Conservation (phyloP, 2,888 invertebrate species). For the Rhyacophila evoluta region DNA sequence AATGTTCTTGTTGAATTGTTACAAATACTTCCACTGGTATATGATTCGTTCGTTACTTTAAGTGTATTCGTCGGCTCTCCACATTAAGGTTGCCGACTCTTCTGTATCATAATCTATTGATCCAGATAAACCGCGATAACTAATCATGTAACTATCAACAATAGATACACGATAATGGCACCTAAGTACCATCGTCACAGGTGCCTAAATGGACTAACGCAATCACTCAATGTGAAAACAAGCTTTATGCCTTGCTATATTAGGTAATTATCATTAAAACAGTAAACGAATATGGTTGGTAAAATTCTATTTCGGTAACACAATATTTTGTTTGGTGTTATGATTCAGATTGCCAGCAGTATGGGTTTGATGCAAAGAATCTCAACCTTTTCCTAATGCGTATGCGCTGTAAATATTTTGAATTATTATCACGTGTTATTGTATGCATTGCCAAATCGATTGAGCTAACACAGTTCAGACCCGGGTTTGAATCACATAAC, state of each 20-base stretch:
- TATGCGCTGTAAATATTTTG: too few relatives aligned
- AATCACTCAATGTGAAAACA: not conserved
- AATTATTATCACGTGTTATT: too few relatives aligned
- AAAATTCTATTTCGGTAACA: not conserved
- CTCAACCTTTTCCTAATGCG: too few relatives aligned
- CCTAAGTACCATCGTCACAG: not conserved
- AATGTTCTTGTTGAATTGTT: too few relatives aligned
- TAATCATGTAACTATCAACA: slow-evolving; percentile 4
- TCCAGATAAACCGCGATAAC: not conserved
- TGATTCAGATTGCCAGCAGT: too few relatives aligned
- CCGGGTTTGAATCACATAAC: too few relatives aligned
- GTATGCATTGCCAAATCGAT: too few relatives aligned
- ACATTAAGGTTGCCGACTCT: not conserved
- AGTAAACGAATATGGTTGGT: not conserved
- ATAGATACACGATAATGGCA: not conserved
- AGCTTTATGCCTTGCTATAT: not conserved
- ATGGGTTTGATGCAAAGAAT: too few relatives aligned
- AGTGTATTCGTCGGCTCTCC: not conserved
- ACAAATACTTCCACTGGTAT: too few relatives aligned
- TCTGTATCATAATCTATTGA: slow-evolving; percentile 1
- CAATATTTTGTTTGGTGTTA: too few relatives aligned
- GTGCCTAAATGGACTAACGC: not conserved
- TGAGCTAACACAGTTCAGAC: too few relatives aligned
- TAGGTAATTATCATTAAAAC: not conserved
- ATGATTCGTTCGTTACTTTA: too few relatives aligned